phyloP scores from a whole-genome alignment of 2,888 invertebrate species.

The Aporophyla nigra region DNA sequence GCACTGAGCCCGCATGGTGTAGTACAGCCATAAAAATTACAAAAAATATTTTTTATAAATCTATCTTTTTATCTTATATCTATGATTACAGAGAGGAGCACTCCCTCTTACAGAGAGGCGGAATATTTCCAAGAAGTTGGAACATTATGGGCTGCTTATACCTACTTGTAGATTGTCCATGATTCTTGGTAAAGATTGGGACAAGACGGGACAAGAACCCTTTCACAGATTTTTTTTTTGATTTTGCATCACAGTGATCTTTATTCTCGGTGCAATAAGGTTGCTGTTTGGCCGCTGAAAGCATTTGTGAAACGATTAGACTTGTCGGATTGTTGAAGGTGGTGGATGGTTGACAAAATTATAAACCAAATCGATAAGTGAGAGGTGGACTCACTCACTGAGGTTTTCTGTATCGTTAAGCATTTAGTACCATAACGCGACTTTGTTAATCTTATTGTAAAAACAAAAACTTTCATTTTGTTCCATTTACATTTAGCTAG shows the following conservation, averaged over 20 bases:
- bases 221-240: background rate
- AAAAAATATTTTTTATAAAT: too few species aligned
- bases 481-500: background rate
- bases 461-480: background rate
- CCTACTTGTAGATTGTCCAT: background rate
- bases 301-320: background rate
- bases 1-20: too few species aligned
- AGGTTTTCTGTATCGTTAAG: background rate
- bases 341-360: too few species aligned
- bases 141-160: too few species aligned
- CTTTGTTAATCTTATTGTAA: background rate
- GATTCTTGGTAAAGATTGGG: background rate
- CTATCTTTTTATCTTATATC: too few species aligned
- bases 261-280: background rate
- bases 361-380: too few species aligned
- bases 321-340: background rate
- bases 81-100: too few species aligned
- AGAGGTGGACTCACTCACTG: background rate
- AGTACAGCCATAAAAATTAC: too few species aligned
- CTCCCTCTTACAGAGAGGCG: too few species aligned
- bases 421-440: background rate
- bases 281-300: background rate
- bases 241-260: background rate
- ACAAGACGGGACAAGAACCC: too few species aligned
- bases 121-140: too few species aligned